phyloP scores from a whole-genome alignment of 2,797 vertebrate genomes.

The Denticeps clupeoides region DNA sequence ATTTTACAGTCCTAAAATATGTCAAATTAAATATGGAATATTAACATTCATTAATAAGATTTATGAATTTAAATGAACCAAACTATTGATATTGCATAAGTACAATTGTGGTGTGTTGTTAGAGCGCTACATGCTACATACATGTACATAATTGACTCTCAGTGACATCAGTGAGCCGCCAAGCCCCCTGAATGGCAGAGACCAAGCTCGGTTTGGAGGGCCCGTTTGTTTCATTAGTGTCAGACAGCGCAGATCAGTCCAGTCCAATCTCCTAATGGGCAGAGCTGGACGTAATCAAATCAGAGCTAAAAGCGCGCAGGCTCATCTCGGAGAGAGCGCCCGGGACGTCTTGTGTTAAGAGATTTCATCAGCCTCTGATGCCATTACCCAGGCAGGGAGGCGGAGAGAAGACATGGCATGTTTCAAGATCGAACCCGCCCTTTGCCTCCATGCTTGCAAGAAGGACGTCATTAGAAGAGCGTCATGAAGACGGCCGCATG shows the following conservation, averaged over 20 bases:
- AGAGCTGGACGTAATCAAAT: slow-evolving; percentile 57
- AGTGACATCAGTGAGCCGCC: slow-evolving; percentile 32
- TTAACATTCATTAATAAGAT: too few relatives aligned
- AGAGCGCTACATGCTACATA: not conserved
- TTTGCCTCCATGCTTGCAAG: too few relatives aligned
- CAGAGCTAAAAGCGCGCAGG: slow-evolving; percentile 52
- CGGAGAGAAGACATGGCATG: slow-evolving; percentile 2
- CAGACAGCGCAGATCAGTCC: slow-evolving; percentile 37
- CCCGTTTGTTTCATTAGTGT: slow-evolving; percentile 42
- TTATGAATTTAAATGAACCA: too few relatives aligned
- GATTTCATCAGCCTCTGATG: slow-evolving; percentile 58
- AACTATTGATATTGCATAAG: too few relatives aligned
- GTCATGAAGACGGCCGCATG: too few relatives aligned
- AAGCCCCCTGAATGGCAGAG: not conserved
- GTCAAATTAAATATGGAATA: too few relatives aligned
- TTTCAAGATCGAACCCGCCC: too few relatives aligned
- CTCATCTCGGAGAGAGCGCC: slow-evolving; percentile 49
- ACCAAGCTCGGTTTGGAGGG: slow-evolving; percentile 13
- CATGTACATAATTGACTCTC: slow-evolving; percentile 1
- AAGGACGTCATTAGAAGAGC: too few relatives aligned
- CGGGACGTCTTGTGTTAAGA: slow-evolving; percentile 47
- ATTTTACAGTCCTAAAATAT: too few relatives aligned
- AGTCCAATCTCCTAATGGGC: slow-evolving; percentile 61
- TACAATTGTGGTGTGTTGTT: too few relatives aligned
- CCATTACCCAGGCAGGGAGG: slow-evolving; percentile 42